Conservation (phyloP, 2,797 vertebrate genomes). For the Megaceryle alcyon region DNA sequence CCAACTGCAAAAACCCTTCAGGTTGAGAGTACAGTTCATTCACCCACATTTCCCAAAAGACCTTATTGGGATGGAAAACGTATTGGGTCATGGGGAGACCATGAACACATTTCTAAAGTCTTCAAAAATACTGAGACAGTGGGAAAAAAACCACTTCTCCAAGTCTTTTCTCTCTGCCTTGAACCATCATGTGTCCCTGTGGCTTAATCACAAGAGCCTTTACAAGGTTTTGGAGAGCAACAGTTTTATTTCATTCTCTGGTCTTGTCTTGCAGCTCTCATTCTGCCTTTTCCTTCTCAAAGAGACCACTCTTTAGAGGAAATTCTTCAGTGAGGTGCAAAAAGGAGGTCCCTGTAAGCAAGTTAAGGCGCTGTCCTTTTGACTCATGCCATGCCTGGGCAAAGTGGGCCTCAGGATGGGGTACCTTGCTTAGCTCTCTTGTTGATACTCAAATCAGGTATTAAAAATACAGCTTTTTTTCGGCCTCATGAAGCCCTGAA, state of each 20-base stretch:
- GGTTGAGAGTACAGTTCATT: background rate
- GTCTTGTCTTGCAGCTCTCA: background rate
- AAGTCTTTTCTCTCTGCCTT: background rate
- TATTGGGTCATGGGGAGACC: accelerated
- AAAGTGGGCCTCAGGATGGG: background rate
- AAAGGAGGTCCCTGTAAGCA: background rate
- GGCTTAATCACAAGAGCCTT: background rate
- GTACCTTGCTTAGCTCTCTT: background rate
- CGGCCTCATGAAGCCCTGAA: background rate
- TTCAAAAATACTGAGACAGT: background rate
- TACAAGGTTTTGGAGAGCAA: background rate
- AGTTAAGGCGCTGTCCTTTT: background rate
- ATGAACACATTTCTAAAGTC: background rate
- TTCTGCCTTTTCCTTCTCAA: background rate
- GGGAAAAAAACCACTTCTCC: background rate
- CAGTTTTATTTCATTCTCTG: background rate
- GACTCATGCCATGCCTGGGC: background rate
- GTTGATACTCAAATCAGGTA: background rate
- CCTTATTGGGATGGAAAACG: background rate
- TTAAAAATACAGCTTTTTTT: background rate
- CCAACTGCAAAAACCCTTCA: background rate
- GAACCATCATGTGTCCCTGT: background rate
- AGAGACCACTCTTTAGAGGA: background rate
- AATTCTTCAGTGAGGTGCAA: background rate
- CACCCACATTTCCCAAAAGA: background rate